Conservation (phyloP, 2,888 invertebrate species). For the Noctua janthe region DNA sequence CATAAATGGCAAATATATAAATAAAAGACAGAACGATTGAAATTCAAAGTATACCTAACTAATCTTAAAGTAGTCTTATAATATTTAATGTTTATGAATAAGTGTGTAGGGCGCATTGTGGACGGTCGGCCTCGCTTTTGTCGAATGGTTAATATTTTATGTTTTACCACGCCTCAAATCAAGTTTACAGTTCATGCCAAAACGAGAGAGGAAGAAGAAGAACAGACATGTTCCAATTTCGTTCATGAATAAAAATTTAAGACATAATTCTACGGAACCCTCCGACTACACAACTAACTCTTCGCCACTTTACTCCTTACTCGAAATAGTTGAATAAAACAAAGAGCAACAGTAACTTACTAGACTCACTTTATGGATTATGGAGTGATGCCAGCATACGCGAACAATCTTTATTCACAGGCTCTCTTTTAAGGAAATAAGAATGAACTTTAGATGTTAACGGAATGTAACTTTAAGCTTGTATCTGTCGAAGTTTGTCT, state of each 20-base stretch:
- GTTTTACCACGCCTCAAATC: background rate
- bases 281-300: too few species aligned
- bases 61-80: too few species aligned
- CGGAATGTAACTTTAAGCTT: conserved; percentile 5
- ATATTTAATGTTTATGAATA: too few species aligned
- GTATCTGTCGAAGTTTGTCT: conserved; percentile 1
- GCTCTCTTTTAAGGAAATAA: conserved; percentile 38
- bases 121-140: background rate
- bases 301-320: background rate
- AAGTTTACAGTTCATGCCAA: background rate
- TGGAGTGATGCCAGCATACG: conserved; percentile 59
- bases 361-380: conserved; percentile 51
- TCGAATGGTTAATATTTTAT: background rate
- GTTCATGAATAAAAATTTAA: background rate
- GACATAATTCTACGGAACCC: conserved; percentile 4
- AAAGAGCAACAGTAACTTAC: conserved; percentile 33
- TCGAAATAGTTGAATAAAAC: conserved; percentile 33
- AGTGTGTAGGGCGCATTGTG: too few species aligned
- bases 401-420: conserved; percentile 36
- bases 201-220: background rate
- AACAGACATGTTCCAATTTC: background rate
- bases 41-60: too few species aligned
- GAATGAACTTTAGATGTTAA: conserved; percentile 31
- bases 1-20: too few species aligned
- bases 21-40: too few species aligned